Conservation (phyloP, 1,140 invertebrate genomes). For the Macrobrachium rosenbergii region DNA sequence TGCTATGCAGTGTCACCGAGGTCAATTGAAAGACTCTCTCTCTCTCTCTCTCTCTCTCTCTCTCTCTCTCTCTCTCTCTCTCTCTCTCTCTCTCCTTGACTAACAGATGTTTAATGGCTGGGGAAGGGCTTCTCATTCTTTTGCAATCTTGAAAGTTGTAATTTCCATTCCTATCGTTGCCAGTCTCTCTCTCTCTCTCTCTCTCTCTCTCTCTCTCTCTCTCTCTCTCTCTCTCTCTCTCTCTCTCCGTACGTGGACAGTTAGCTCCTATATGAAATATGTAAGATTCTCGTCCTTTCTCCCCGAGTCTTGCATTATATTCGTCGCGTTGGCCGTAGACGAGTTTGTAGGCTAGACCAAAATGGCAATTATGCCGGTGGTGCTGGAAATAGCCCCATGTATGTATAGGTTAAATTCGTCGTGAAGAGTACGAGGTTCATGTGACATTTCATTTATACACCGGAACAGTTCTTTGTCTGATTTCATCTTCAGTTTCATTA, state of each 20-base stretch:
- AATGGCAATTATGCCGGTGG: no score
- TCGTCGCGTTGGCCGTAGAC: no score
- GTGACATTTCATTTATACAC: no score
- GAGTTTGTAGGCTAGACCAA: no score
- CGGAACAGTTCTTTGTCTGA: no score
- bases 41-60: conserved; percentile 23
- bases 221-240: background rate
- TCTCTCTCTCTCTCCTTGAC: background rate
- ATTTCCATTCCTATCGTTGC: background rate
- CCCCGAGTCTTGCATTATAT: background rate
- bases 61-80: background rate
- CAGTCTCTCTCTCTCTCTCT: background rate
- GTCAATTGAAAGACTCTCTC: background rate
- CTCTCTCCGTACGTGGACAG: background rate
- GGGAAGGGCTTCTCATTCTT: background rate
- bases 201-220: background rate
- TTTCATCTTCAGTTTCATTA: no score
- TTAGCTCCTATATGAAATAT: background rate
- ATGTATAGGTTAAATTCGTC: no score
- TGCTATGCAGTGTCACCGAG: no score
- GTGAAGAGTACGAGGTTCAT: no score
- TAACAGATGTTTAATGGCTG: background rate
- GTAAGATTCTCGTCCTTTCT: background rate
- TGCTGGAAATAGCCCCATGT: no score
- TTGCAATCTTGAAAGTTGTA: background rate